Conservation (phyloP, 2,888 invertebrate species). For the Diarsia mendica region DNA sequence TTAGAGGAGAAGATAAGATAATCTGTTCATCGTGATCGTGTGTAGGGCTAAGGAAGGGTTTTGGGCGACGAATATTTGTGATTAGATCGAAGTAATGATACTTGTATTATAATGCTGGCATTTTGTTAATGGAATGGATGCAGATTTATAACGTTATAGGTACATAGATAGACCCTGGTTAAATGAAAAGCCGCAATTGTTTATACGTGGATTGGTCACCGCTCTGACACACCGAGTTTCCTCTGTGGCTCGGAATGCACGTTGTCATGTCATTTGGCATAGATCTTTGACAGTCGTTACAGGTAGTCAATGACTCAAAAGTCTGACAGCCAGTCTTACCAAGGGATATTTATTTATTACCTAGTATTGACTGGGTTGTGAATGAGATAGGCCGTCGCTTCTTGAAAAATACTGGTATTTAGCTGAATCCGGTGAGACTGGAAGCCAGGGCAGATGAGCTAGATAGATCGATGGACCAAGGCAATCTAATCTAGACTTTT, state of each 20-base stretch:
- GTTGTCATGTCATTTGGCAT: not conserved
- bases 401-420: not conserved
- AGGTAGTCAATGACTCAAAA: not conserved
- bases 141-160: not conserved
- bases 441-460: not conserved
- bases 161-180: no score
- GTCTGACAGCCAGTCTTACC: no score
- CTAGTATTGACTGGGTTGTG: no score
- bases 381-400: not conserved
- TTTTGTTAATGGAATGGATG: not conserved
- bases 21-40: constrained; percentile 30
- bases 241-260: not conserved
- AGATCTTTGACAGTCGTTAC: not conserved
- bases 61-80: constrained; percentile 17
- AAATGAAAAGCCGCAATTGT: not conserved
- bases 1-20: constrained; percentile 72
- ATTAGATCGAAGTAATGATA: constrained; percentile 1
- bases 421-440: not conserved
- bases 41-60: constrained; percentile 30
- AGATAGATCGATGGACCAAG: not conserved
- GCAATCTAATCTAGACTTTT: not conserved
- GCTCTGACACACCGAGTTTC: not conserved
- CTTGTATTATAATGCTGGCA: not conserved
- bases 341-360: no score
- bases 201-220: not conserved